Evolutionary conservation across 2,797 vertebrate species (phyloP).

Genomic region (Microctenopoma steveboyesi): DNA sequence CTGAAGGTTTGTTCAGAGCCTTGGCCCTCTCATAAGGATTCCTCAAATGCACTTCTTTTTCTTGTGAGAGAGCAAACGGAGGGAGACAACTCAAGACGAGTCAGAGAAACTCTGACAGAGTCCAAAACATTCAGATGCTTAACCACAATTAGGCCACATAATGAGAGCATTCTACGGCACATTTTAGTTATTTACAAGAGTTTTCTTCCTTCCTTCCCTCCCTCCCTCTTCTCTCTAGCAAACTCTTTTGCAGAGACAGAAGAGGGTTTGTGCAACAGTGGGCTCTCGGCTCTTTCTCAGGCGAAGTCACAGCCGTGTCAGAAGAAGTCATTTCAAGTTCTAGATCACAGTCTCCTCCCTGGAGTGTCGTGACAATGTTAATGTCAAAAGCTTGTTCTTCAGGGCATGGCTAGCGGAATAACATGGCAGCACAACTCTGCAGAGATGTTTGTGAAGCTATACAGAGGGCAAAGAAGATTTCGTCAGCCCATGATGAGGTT

Average conservation of each 20-base stretch:
- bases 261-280: slow-evolving; percentile 42
- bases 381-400: slow-evolving; percentile 81
- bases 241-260: slow-evolving; percentile 19
- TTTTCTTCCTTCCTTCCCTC: neutral
- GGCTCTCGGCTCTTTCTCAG: slow-evolving; percentile 38
- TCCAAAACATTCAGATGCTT: slow-evolving; percentile 35
- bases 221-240: neutral
- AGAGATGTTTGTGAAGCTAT: slow-evolving; percentile 67
- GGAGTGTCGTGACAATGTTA: slow-evolving; percentile 70
- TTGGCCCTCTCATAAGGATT: slow-evolving; percentile 63
- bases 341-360: slow-evolving; percentile 60
- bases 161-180: slow-evolving; percentile 24
- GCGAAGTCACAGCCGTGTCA: slow-evolving; percentile 54
- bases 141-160: slow-evolving; percentile 54
- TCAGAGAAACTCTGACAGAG: slow-evolving; percentile 29
- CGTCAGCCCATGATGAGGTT: slow-evolving; percentile 68
- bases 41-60: slow-evolving; percentile 53
- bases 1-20: slow-evolving; percentile 46
- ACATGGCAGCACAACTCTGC: slow-evolving; percentile 70
- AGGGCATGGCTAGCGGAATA: slow-evolving; percentile 57
- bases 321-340: slow-evolving; percentile 57
- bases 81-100: slow-evolving; percentile 36
- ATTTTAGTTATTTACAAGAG: slow-evolving; percentile 36
- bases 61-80: slow-evolving; percentile 33
- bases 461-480: slow-evolving; percentile 67